A percentile compares a stretch with the other conserved stretches of the same genome.
Conservation (phyloP, 2,113 vertebrate genomes). For the Notarius lentiginosus region DNA sequence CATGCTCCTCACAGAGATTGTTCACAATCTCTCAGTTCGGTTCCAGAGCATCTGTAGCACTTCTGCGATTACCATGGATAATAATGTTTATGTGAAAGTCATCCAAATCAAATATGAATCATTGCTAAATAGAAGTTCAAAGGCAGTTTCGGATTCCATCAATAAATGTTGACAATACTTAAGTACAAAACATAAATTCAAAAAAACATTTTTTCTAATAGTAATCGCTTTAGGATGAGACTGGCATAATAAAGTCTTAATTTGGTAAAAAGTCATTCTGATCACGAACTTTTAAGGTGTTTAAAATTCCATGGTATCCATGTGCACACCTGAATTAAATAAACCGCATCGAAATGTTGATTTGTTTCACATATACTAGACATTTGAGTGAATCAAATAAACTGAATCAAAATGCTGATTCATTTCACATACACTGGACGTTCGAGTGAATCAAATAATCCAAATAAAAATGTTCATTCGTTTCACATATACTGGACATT, state of each 20-base stretch:
- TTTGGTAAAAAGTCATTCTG: background rate
- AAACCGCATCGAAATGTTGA: background rate
- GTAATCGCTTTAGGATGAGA: background rate
- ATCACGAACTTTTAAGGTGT: background rate
- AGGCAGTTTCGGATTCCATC: background rate
- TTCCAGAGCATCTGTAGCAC: background rate
- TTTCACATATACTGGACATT: no score
- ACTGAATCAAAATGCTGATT: no score
- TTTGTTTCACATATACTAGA: no score
- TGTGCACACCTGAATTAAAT: background rate
- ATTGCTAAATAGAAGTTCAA: background rate
- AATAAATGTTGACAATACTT: background rate
- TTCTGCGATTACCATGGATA: background rate
- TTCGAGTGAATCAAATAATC: no score
- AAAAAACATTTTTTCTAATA: background rate
- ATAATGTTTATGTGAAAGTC: background rate
- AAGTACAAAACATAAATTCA: background rate
- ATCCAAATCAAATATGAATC: background rate
- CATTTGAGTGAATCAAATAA: no score
- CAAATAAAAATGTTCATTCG: no score
- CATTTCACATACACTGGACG: no score
- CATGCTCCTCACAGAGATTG: background rate
- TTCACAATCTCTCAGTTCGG: background rate
- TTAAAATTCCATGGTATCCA: background rate
- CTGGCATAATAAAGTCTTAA: background rate